These are phyloP conservation scores for Lacerta agilis DNA, from an alignment of 2,797 vertebrate genomes.

Conservation along the genomic window DNA sequence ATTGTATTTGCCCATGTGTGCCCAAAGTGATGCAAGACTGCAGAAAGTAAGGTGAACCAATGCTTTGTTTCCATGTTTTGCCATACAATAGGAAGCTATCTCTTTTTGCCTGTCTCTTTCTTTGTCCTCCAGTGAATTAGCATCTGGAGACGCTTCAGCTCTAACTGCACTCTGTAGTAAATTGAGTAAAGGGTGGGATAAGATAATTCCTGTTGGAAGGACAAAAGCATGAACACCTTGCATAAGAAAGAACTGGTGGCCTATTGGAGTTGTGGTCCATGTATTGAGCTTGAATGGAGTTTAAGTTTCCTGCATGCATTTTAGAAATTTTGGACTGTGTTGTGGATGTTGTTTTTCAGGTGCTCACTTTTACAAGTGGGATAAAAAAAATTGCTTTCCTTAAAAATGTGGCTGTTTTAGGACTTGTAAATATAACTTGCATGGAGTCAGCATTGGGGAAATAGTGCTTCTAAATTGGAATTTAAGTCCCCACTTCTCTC, in stretches of 20 bases:
- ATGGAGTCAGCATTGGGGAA: neutral
- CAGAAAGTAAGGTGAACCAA: neutral
- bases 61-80: neutral
- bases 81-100: slow-evolving; percentile 57
- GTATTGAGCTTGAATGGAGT: slow-evolving; percentile 2
- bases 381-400: neutral
- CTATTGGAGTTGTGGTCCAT: slow-evolving; percentile 2
- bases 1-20: neutral
- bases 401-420: neutral
- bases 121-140: neutral
- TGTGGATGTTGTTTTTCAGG: neutral
- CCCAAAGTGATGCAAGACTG: neutral
- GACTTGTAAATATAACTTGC: neutral
- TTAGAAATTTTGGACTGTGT: neutral
- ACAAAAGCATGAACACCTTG: slow-evolving; percentile 48
- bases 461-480: neutral
- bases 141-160: slow-evolving; percentile 47
- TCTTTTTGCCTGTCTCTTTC: neutral
- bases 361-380: neutral
- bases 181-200: slow-evolving; percentile 34
- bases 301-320: slow-evolving; percentile 11
- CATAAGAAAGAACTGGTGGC: neutral
- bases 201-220: slow-evolving; percentile 45
- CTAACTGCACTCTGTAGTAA: slow-evolving; percentile 48
- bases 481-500: neutral